phyloP scores from a whole-genome alignment of 1,140 invertebrate species.

The Sipha flava region DNA sequence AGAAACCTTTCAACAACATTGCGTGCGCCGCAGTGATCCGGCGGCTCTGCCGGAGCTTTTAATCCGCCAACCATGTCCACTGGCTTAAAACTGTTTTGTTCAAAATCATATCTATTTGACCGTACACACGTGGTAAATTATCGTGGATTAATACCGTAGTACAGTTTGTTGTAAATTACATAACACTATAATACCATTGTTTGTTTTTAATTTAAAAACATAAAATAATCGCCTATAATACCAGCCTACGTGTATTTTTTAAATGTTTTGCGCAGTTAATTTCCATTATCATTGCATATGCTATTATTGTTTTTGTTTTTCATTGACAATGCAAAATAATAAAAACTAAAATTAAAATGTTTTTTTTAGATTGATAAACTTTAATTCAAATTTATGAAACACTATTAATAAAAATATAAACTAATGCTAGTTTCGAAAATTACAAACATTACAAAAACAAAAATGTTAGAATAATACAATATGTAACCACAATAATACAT shows the following conservation, averaged over 20 bases:
- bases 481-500: too few species aligned
- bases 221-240: not conserved
- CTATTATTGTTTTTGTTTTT: too few species aligned
- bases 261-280: not conserved
- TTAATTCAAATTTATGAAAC: not conserved
- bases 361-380: too few species aligned
- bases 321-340: too few species aligned
- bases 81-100: slow-evolving; percentile 12
- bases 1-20: slow-evolving; percentile 12
- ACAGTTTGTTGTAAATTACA: not conserved
- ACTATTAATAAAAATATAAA: too few species aligned
- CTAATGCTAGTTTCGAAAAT: too few species aligned
- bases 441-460: too few species aligned
- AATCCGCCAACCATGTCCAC: not conserved
- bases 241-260: not conserved
- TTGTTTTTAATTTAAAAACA: not conserved
- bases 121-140: not conserved
- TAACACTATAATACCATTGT: too few species aligned
- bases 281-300: too few species aligned
- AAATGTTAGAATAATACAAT: too few species aligned
- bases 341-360: too few species aligned
- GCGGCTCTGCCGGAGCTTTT: not conserved
- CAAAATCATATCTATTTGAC: not conserved
- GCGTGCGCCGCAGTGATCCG: not conserved
- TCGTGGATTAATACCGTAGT: not conserved